Evolutionary conservation across 64 coral and sea anemone genomes (phyloP).

Genomic region (Orbicella faveolata): DNA sequence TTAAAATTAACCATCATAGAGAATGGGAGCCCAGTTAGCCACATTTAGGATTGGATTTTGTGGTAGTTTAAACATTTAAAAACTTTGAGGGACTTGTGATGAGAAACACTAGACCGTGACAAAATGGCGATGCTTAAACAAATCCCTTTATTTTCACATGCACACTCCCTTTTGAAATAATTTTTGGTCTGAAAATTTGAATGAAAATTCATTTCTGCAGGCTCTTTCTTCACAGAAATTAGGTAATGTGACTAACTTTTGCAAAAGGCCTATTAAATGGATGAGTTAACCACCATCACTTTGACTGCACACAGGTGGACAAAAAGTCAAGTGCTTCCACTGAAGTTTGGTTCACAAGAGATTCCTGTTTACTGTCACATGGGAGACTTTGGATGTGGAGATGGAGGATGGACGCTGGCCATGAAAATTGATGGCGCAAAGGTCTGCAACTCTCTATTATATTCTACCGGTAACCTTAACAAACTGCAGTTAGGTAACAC

Average conservation of each 20-base stretch:
- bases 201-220: too few species aligned
- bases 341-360: background rate
- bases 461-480: background rate
- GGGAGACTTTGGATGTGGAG: background rate
- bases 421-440: background rate
- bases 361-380: background rate
- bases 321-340: background rate
- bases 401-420: background rate
- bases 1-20: too few species aligned
- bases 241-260: too few species aligned
- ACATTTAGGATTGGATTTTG: too few species aligned
- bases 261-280: background rate
- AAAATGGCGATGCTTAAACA: too few species aligned
- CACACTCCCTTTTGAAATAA: too few species aligned
- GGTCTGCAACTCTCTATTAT: background rate
- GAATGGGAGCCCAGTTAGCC: too few species aligned
- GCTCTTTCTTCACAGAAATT: background rate
- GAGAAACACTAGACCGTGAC: too few species aligned
- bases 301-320: background rate
- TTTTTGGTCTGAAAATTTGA: too few species aligned
- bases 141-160: too few species aligned
- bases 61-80: too few species aligned
- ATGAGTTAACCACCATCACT: background rate
- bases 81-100: too few species aligned
- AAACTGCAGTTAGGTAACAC: background rate